These are phyloP conservation scores for Drosophila niveifrons DNA, from an alignment of 2,888 invertebrate species.

Conservation along the genomic window DNA sequence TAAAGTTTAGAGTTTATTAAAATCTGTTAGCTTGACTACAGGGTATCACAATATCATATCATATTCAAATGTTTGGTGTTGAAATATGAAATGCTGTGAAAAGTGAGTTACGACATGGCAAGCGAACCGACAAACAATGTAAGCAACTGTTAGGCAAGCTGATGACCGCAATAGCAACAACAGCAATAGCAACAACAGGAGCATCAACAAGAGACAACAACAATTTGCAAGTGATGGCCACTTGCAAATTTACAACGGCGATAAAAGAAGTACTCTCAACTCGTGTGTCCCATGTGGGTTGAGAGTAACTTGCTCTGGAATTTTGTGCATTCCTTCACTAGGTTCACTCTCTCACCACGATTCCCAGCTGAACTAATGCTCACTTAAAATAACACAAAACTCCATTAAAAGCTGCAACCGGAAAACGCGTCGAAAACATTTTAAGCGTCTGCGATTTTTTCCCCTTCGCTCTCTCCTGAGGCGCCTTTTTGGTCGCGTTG, in stretches of 20 bases:
- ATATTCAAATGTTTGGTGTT: conserved; percentile 6
- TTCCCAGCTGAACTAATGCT: conserved; percentile 51
- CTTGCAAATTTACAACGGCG: conserved; percentile 41
- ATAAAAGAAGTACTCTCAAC: conserved; percentile 33
- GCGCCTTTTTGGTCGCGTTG: conserved; percentile 40
- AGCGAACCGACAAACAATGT: conserved; percentile 40
- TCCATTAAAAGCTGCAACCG: conserved; percentile 76
- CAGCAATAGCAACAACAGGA: conserved; percentile 7
- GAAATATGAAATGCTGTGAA: conserved; percentile 33
- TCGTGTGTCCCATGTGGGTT: conserved; percentile 40
- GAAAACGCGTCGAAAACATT: conserved; percentile 73
- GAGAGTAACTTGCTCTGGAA: conserved; percentile 14
- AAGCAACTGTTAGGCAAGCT: conserved; percentile 55
- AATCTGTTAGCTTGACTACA: not conserved
- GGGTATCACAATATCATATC: conserved; percentile 8
- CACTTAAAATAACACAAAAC: conserved; percentile 78
- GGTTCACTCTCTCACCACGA: not conserved
- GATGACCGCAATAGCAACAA: conserved; percentile 36
- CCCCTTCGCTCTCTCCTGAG: conserved; percentile 24
- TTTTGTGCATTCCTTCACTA: conserved; percentile 1
- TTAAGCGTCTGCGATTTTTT: conserved; percentile 72
- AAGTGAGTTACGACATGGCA: conserved; percentile 52
- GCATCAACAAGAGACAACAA: conserved; percentile 1
- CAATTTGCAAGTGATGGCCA: conserved; percentile 35
- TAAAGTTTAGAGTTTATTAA: not conserved